Evolutionary conservation across 2,888 invertebrate genomes (phyloP), one percentile per base, ranked within the genome.

Genomic region (Brachyopa scutellaris): DNA sequence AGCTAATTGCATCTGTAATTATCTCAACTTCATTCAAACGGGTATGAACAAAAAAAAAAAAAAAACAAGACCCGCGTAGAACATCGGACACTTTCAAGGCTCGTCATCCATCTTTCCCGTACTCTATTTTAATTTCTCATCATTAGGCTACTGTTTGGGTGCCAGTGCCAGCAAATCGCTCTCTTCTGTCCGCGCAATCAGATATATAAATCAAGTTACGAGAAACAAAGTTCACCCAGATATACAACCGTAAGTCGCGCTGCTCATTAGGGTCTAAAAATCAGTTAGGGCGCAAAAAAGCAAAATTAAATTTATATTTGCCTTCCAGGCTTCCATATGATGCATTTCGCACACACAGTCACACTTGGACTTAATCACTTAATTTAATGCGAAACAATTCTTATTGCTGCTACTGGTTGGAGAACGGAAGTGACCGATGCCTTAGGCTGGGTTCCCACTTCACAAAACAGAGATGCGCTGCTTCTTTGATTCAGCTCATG

Each of bases 41-140:
- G 11, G 19, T 23, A n/a, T n/a, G n/a, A n/a, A 23, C 3, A 47
- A 61, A 61, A 59, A 49, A 23, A 6, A 1, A 33, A n/a, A n/a
- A n/a, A n/a, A n/a, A n/a, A n/a, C n/a, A n/a, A n/a, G n/a, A 1
- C 57, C 19, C 8, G 9, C 7, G 8, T 36, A 57, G 31, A 53
- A 55, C 29, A 3, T 42, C 45, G 21, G 29, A 42, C 38, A 59
- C 9, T 66, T 66, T 42, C 74, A 57, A 55, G 49, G 61, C 40
- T 36, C 57, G 38, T 59, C 64, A 74, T 74, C 23, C 66, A 74
- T 74, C 66, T 74, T 74, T 47, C 29, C 55, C 33, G 31, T 67
- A 76, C 67, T 76, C 76, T 76, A 67, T 53, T 74, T 74, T 57
- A 74, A 74, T 74, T 76, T 76, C 76, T 76, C 76, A 76, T 76